Base-by-base conservation (phyloP, 1,140 invertebrate genomes). In the Drosophila sucinea region DNA sequence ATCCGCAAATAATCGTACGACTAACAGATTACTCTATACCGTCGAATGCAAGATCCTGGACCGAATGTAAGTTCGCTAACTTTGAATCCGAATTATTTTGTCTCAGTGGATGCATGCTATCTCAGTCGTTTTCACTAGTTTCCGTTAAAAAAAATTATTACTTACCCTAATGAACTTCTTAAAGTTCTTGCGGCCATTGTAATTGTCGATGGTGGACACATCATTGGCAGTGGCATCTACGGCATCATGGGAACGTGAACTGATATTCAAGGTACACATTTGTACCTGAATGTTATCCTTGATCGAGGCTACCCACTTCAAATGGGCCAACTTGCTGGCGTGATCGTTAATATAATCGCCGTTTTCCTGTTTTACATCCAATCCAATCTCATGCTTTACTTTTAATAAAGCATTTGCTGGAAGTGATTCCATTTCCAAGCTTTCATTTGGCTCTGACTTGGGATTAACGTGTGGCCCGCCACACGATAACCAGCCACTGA, bases 91-190 rank as follows among this genome's bases (percentile, higher is more conserved):
- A 17, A 17, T 17, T 17, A 17, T 17, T 17, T 17, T 17, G 17
- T 17, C 17, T 17, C 17, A 4, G 1, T 5, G 33, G 4, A 17
- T 47, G 17, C 17, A 17, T 47, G 44, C 44, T 51, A 10, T 51
- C 44, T n/a, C 44, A 27, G 23, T 51, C 44, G 3, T 51, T 51
- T 51, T 5, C 44, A 47, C 7, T 47, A 35, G 3, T 35, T 35
- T 8, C 17, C 17, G 17, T 11, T 10, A 38, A 38, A 11, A 6
- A 35, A 7, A 35, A 7, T 4, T 44, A 23, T 17, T n/a, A 41
- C 6, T 35, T 68, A 89, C 84, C 84, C 89, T 91, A 11, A 77
- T 68, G 61, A 91, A 91, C 30, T 77, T 90, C 10, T 91, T 91
- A 33, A 89, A 91, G 67, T 91, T 91, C 56, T 74, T 77, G 27